Evolutionary conservation across 2,888 invertebrate species (phyloP).

Genomic region (Muscina levida): DNA sequence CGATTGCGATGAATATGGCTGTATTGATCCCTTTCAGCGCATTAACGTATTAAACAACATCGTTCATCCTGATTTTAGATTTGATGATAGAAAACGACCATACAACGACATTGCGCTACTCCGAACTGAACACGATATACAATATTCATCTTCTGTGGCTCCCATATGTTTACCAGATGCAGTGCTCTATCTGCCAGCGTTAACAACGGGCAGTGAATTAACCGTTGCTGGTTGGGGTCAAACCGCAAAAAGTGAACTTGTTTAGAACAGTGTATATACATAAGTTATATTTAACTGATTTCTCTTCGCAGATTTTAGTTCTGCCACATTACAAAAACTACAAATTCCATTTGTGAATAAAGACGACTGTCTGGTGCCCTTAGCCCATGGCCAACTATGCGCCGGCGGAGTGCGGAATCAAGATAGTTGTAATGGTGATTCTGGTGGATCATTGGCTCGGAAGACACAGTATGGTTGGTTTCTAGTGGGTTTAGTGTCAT

Average conservation of each 20-base stretch:
- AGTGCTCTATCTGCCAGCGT: constrained; percentile 10
- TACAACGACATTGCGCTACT: constrained; percentile 86
- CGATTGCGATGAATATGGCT: constrained; percentile 75
- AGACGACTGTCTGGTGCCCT: constrained; percentile 48
- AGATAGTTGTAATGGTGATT: constrained; percentile 87
- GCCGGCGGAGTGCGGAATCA: constrained; percentile 84
- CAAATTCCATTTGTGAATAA: constrained; percentile 60
- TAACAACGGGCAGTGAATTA: constrained; percentile 67
- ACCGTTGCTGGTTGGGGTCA: constrained; percentile 84
- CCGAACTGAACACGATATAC: constrained; percentile 81
- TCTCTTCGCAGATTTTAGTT: constrained; percentile 40
- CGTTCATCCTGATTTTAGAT: constrained; percentile 82
- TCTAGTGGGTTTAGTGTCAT: constrained; percentile 83
- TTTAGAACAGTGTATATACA: not conserved
- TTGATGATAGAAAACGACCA: constrained; percentile 77
- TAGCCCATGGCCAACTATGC: constrained; percentile 81
- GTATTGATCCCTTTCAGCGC: constrained; percentile 81
- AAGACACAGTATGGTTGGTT: constrained; percentile 79
- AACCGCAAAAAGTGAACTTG: constrained; percentile 76
- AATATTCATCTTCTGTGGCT: constrained; percentile 81
- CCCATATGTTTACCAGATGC: constrained; percentile 82
- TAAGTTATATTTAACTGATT: not conserved
- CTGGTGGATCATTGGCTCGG: constrained; percentile 87
- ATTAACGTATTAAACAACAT: constrained; percentile 83
- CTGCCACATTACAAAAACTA: constrained; percentile 57